Percentiles rank a stretch among this genome's conserved stretches.
phyloP scores from a whole-genome alignment of 2,113 vertebrate species.

The Protomyctophum bolini region DNA sequence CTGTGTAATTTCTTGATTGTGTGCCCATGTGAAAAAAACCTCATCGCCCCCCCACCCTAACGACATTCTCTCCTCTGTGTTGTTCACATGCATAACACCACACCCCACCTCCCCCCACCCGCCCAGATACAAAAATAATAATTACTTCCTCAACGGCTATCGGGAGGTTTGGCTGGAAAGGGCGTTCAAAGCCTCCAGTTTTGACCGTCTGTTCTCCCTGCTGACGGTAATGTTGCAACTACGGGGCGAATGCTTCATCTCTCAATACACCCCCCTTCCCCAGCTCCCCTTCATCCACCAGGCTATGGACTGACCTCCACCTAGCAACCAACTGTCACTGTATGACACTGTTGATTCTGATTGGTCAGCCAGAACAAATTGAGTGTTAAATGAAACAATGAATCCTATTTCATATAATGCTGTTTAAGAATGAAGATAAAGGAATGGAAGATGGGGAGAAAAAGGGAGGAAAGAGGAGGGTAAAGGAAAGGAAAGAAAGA shows the following conservation, averaged over 20 bases:
- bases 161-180: constrained; percentile 99
- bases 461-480: constrained; percentile 51
- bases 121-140: constrained; percentile 99
- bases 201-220: constrained; percentile 98
- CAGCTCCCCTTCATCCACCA: constrained; percentile 70
- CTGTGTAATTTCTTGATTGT: constrained; percentile 50
- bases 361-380: constrained; percentile 85
- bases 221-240: constrained; percentile 98
- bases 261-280: constrained; percentile 71
- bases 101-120: constrained; percentile 85
- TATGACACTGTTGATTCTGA: constrained; percentile 86
- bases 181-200: constrained; percentile 98
- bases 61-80: constrained; percentile 78
- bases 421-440: constrained; percentile 26
- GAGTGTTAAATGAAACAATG: constrained; percentile 36
- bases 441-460: too few relatives aligned
- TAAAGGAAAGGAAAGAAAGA: constrained; percentile 21
- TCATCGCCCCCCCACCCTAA: constrained; percentile 67
- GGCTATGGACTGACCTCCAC: constrained; percentile 81
- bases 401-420: constrained; percentile 13
- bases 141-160: constrained; percentile 99
- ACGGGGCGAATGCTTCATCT: constrained; percentile 80
- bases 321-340: constrained; percentile 59
- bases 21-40: constrained; percentile 50
- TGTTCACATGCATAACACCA: constrained; percentile 89